These are phyloP conservation scores for Dolichomitus sp. DNA, from an alignment of 2,888 invertebrate species.

Conservation along the genomic window DNA sequence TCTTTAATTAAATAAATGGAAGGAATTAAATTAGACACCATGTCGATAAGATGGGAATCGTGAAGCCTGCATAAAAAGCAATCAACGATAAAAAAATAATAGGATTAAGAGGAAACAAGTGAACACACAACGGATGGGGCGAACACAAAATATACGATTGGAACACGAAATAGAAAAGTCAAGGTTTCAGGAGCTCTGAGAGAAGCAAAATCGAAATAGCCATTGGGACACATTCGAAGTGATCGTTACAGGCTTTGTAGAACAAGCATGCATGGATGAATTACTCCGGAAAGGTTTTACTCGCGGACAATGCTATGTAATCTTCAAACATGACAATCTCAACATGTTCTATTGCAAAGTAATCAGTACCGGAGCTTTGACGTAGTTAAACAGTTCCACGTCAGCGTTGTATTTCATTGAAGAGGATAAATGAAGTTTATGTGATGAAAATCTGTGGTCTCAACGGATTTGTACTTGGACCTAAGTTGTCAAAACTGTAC, in stretches of 20 bases:
- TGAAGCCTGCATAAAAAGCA: not conserved
- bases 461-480: not conserved
- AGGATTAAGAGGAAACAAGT: conserved; percentile 1
- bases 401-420: not conserved
- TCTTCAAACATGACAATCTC: not conserved
- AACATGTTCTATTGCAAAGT: not conserved
- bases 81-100: not conserved
- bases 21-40: conserved; percentile 6
- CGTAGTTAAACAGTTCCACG: not conserved
- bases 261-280: not conserved
- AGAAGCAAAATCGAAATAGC: conserved; percentile 57
- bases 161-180: conserved; percentile 28
- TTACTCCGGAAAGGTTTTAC: not conserved
- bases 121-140: not conserved
- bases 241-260: too few species aligned
- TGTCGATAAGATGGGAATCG: not conserved
- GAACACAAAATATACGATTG: not conserved
- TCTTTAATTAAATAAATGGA: not conserved
- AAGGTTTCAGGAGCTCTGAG: conserved; percentile 25
- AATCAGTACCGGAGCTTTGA: not conserved
- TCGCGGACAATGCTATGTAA: not conserved
- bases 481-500: not conserved
- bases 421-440: not conserved
- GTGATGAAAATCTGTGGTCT: not conserved
- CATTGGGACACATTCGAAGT: conserved; percentile 22